Evolutionary conservation across 2,888 invertebrate genomes (phyloP).

Genomic region (Drosophila nigricruria): DNA sequence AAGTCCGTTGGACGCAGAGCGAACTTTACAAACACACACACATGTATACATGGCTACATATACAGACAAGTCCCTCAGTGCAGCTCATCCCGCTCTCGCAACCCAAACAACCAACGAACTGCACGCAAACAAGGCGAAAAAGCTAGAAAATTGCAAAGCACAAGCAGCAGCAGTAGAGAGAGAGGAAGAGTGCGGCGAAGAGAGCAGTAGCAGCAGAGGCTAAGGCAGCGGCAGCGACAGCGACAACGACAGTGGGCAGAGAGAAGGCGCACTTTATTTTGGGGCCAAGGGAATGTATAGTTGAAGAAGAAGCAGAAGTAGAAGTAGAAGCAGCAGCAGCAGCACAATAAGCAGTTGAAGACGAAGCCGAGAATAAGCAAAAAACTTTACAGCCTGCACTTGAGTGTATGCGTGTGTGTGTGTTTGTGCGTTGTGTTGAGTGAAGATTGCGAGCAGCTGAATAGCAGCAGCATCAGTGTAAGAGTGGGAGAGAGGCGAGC

Average conservation of each 20-base stretch:
- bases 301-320: constrained; percentile 41
- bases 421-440: constrained; percentile 26
- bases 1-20: constrained; percentile 50
- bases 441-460: constrained; percentile 45
- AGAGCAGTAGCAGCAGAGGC: constrained; percentile 17
- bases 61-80: constrained; percentile 7
- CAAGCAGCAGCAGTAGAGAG: constrained; percentile 16
- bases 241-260: constrained; percentile 16
- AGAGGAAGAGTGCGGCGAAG: constrained; percentile 20
- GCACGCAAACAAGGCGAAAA: constrained; percentile 69
- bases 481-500: not conserved
- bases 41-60: not conserved
- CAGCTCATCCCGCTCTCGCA: constrained; percentile 14
- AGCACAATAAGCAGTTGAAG: constrained; percentile 31
- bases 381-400: constrained; percentile 47
- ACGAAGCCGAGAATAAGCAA: constrained; percentile 41
- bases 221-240: not conserved
- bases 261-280: constrained; percentile 38
- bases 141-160: constrained; percentile 77
- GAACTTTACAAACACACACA: constrained; percentile 36
- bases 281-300: constrained; percentile 60
- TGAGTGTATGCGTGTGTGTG: constrained; percentile 1
- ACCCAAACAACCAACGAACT: constrained; percentile 62
- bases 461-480: not conserved
- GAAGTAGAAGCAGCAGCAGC: constrained; percentile 22